Conservation (phyloP, 2,797 vertebrate species). For the Clarias pachynema region DNA sequence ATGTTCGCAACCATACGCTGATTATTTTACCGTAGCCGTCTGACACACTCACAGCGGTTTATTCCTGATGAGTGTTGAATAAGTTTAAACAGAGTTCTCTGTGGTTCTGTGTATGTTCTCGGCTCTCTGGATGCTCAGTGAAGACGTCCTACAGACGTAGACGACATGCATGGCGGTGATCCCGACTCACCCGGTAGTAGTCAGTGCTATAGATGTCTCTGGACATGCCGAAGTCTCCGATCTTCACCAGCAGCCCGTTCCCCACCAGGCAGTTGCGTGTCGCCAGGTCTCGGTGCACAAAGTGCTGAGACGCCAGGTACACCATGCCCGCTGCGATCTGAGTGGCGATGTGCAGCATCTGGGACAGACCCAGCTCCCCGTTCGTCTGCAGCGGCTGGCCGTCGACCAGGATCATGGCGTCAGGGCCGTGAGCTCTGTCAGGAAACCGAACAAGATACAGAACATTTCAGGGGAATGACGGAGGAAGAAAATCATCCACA, state of each 20-base stretch:
- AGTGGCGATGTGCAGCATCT: conserved; percentile 96
- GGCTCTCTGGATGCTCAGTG: neutral
- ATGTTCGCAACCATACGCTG: no score
- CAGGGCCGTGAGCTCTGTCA: conserved; percentile 91
- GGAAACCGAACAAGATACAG: neutral
- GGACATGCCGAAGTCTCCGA: conserved; percentile 99
- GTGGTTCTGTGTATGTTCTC: neutral
- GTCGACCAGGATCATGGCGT: conserved; percentile 94
- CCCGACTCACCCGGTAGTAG: conserved; percentile 92
- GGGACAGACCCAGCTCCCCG: conserved; percentile 91
- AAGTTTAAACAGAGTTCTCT: neutral
- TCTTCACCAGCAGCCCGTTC: conserved; percentile 94
- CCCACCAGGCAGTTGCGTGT: conserved; percentile 98
- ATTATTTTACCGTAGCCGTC: neutral
- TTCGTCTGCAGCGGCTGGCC: conserved; percentile 92
- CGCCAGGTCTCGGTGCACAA: conserved; percentile 96
- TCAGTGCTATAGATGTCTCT: conserved; percentile 99
- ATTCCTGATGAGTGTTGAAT: neutral
- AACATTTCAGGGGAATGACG: neutral
- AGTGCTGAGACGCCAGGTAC: conserved; percentile 96
- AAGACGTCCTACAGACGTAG: neutral
- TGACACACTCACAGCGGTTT: neutral
- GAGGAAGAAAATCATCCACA: no score
- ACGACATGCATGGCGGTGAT: neutral
- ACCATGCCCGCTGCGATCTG: conserved; percentile 97